These are phyloP conservation scores for Alectoris magna DNA, from an alignment of 2,797 vertebrate species.

Conservation along the genomic window DNA sequence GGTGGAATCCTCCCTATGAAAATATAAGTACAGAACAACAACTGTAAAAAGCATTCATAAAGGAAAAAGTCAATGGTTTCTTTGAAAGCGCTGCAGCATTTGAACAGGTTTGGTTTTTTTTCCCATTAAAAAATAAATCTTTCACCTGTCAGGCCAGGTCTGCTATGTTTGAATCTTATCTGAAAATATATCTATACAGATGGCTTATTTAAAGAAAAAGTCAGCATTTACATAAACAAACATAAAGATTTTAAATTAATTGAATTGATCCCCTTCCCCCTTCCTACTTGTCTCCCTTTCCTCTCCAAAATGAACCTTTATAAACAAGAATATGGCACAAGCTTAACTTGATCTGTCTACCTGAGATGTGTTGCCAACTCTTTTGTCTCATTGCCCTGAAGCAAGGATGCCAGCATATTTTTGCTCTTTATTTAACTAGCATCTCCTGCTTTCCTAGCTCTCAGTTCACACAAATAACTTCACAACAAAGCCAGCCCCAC, in stretches of 20 bases:
- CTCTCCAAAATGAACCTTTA: not conserved
- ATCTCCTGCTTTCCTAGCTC: not conserved
- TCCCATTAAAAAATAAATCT: not conserved
- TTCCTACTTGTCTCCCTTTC: not conserved
- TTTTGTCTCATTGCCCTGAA: not conserved
- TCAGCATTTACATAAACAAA: not conserved
- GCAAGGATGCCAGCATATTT: not conserved
- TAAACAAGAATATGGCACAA: not conserved
- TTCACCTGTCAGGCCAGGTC: not conserved
- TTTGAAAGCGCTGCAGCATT: not conserved
- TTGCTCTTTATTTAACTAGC: not conserved
- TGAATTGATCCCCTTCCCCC: not conserved
- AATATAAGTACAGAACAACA: not conserved
- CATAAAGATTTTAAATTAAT: not conserved
- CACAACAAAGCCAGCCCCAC: not conserved
- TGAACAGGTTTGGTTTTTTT: not conserved
- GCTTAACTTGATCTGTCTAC: not conserved
- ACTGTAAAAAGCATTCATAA: not conserved
- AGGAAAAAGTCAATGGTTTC: not conserved
- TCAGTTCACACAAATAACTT: not conserved
- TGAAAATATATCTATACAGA: not conserved
- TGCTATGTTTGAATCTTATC: not conserved
- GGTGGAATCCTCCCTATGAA: not conserved
- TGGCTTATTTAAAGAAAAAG: not conserved
- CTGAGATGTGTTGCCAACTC: not conserved